Evolutionary conservation across 1,140 invertebrate species (phyloP), one percentile per base, ranked within the genome.

Genomic region (Drosophila tani): DNA sequence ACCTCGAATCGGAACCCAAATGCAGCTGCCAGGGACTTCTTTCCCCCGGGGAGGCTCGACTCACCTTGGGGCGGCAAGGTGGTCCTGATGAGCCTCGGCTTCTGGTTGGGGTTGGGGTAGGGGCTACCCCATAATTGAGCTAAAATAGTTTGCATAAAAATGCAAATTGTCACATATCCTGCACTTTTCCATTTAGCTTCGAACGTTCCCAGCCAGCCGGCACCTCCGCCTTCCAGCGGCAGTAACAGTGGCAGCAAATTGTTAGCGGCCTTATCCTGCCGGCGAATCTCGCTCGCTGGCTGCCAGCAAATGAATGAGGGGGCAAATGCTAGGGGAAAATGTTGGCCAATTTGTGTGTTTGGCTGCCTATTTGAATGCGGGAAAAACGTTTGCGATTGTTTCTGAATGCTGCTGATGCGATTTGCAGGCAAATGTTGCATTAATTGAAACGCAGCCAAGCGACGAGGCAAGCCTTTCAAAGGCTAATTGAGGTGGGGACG

Each of bases 101-200:
- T 24, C 21, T 24, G 21, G 2, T 24, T 1, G 50, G 24, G 29
- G 32, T 9, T 35, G 45, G 56, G 35, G 21, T 24, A 5, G 43
- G 56, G 50, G 50, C 43, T 32, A 41, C 46, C 8, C 51, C 80
- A 77, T 88, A 86, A 86, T 86, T 86, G 83, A 88, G 83, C 76
- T 80, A 73, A 88, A 83, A 88, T 88, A 83, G 80, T 88, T 83
- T 88, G 83, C 84, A 86, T 86, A 86, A 83, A 86, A 86, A 86
- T 86, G 84, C 84, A 86, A 86, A 80, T 83, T 80, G 83, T 86
- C 83, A 88, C 83, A 88, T 86, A 86, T 86, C 84, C 83, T 88
- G 83, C 84, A 80, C 80, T 88, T 83, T 87, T 88, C 83, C 79
- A 86, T 86, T 86, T 88, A 88, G 83, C 67, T 80, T 81, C 76